Conservation (phyloP, 1,140 invertebrate species). For the Anastrepha obliqua region DNA sequence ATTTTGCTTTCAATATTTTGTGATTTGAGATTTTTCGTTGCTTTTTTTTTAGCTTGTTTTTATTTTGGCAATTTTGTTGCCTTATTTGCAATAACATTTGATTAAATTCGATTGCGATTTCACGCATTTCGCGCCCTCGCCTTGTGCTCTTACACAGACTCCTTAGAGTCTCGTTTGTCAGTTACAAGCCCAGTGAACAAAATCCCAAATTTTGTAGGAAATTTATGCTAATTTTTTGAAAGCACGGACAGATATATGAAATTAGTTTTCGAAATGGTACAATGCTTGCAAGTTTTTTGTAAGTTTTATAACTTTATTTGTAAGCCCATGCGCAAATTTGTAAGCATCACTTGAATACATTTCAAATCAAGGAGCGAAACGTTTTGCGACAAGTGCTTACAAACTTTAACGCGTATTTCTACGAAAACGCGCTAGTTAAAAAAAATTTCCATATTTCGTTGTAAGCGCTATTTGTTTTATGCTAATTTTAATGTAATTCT, state of each 20-base stretch:
- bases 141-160: too few species aligned
- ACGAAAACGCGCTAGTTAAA: too few species aligned
- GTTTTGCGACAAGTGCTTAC: neutral
- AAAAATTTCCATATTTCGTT: neutral
- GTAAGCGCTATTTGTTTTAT: neutral
- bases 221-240: neutral
- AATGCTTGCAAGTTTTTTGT: neutral
- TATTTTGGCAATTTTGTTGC: neutral
- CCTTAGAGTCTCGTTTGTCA: too few species aligned
- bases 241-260: neutral
- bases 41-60: neutral
- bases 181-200: too few species aligned
- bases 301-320: neutral
- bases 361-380: too few species aligned
- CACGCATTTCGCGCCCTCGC: too few species aligned
- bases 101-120: too few species aligned
- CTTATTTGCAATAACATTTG: too few species aligned
- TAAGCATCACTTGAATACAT: neutral
- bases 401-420: neutral
- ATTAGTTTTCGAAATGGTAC: neutral
- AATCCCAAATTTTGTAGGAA: too few species aligned
- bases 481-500: too few species aligned
- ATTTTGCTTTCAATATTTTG: conserved; percentile 39
- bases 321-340: neutral
- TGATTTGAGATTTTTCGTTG: conserved; percentile 22